These are phyloP conservation scores for Dorcus parallelipipedus DNA, from an alignment of 2,888 invertebrate genomes.

Conservation along the genomic window DNA sequence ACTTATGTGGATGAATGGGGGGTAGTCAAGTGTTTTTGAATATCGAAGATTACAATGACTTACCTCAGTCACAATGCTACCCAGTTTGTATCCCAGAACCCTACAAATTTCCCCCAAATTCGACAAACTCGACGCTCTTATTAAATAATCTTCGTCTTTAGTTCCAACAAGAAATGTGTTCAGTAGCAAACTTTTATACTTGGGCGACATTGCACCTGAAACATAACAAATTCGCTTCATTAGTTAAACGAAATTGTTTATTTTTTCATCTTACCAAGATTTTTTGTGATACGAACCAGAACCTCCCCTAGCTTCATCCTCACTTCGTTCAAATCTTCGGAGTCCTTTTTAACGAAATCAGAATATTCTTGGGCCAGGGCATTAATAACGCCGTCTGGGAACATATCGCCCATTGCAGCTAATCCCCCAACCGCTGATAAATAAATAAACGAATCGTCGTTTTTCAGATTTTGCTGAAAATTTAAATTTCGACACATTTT, in stretches of 20 bases:
- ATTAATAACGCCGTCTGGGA: slow-evolving; percentile 67
- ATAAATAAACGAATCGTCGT: slow-evolving; percentile 81
- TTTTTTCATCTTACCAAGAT: slow-evolving; percentile 58
- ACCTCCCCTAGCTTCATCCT: slow-evolving; percentile 80
- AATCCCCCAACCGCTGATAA: slow-evolving; percentile 74
- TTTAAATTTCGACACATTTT: slow-evolving; percentile 3
- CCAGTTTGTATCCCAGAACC: slow-evolving; percentile 70
- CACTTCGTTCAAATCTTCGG: slow-evolving; percentile 53
- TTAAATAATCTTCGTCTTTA: slow-evolving; percentile 66
- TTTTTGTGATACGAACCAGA: slow-evolving; percentile 67
- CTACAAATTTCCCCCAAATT: slow-evolving; percentile 79
- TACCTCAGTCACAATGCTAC: slow-evolving; percentile 72
- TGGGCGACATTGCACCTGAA: slow-evolving; percentile 68
- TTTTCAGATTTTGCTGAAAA: slow-evolving; percentile 67
- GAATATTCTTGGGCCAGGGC: slow-evolving; percentile 65
- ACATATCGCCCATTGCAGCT: slow-evolving; percentile 62
- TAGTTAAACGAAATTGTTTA: too few relatives aligned
- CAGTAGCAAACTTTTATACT: slow-evolving; percentile 65
- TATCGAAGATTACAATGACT: slow-evolving; percentile 20
- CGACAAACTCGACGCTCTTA: slow-evolving; percentile 78
- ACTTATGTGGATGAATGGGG: too few relatives aligned
- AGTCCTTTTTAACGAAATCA: slow-evolving; percentile 38
- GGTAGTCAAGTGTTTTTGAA: too few relatives aligned
- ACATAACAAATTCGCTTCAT: too few relatives aligned
- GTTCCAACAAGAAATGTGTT: slow-evolving; percentile 69